Evolutionary conservation across 2,797 vertebrate genomes (phyloP).

Genomic region (Choloepus didactylus): DNA sequence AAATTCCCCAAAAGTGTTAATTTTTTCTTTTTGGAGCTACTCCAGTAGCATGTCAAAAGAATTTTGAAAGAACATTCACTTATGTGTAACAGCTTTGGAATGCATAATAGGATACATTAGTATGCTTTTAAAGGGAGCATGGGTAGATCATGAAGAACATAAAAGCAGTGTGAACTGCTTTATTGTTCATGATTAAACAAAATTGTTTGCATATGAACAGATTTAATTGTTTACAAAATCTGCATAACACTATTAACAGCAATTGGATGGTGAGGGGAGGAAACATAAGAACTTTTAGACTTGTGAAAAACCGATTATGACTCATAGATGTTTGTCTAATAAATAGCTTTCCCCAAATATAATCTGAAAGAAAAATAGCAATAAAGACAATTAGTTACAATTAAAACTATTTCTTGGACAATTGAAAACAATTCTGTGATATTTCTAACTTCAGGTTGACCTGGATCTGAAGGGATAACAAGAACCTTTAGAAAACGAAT

Average conservation of each 20-base stretch:
- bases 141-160: slow-evolving; percentile 34
- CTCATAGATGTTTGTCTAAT: slow-evolving; percentile 59
- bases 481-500: slow-evolving; percentile 39
- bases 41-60: slow-evolving; percentile 77
- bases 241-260: slow-evolving; percentile 50
- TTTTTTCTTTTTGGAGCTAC: slow-evolving; percentile 73
- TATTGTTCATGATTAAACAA: slow-evolving; percentile 67
- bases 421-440: slow-evolving; percentile 22
- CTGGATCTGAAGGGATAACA: slow-evolving; percentile 7
- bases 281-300: slow-evolving; percentile 17
- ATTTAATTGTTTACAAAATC: slow-evolving; percentile 75
- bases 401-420: neutral
- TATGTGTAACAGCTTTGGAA: slow-evolving; percentile 72
- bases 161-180: slow-evolving; percentile 62
- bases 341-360: slow-evolving; percentile 65
- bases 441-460: slow-evolving; percentile 55
- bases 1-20: slow-evolving; percentile 76
- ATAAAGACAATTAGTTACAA: slow-evolving; percentile 12
- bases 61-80: slow-evolving; percentile 76
- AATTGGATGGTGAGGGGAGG: neutral
- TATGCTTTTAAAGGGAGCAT: slow-evolving; percentile 65
- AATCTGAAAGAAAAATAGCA: slow-evolving; percentile 56
- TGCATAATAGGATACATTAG: slow-evolving; percentile 61
- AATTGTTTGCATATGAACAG: slow-evolving; percentile 75
- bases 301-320: slow-evolving; percentile 52